phyloP scores from a whole-genome alignment of 2,888 invertebrate genomes.

The Parelbella ahira region DNA sequence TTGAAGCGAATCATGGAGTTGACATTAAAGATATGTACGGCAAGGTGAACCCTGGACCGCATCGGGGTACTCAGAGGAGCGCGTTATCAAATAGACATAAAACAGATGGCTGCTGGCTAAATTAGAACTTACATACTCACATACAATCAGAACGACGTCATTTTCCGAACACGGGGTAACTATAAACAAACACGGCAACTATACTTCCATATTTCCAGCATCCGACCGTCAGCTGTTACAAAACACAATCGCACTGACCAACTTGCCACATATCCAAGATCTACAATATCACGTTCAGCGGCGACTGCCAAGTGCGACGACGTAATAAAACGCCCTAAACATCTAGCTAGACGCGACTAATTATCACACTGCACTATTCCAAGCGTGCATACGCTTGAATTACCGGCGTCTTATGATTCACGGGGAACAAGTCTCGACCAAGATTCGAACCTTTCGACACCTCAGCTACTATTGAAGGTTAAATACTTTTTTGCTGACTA shows the following conservation, averaged over 20 bases:
- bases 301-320: conserved; percentile 49
- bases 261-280: too few relatives aligned
- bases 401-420: conserved; percentile 67
- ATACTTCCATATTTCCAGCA: too few relatives aligned
- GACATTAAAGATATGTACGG: conserved; percentile 3
- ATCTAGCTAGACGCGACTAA: conserved; percentile 54
- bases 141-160: conserved; percentile 18
- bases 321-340: conserved; percentile 39
- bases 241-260: conserved; percentile 14
- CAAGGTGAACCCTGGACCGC: conserved; percentile 4
- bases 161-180: too few relatives aligned
- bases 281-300: too few relatives aligned
- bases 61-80: not conserved
- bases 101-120: conserved; percentile 15
- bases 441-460: conserved; percentile 63
- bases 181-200: too few relatives aligned
- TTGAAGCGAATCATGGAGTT: not conserved
- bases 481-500: conserved; percentile 31
- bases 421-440: conserved; percentile 47
- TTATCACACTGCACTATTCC: conserved; percentile 63
- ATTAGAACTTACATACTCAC: conserved; percentile 15
- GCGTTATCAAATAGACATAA: conserved; percentile 15
- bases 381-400: conserved; percentile 58
- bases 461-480: conserved; percentile 61
- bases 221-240: too few relatives aligned